Base-by-base conservation (phyloP, 2,888 invertebrate genomes). In the Apodemia mormo region DNA sequence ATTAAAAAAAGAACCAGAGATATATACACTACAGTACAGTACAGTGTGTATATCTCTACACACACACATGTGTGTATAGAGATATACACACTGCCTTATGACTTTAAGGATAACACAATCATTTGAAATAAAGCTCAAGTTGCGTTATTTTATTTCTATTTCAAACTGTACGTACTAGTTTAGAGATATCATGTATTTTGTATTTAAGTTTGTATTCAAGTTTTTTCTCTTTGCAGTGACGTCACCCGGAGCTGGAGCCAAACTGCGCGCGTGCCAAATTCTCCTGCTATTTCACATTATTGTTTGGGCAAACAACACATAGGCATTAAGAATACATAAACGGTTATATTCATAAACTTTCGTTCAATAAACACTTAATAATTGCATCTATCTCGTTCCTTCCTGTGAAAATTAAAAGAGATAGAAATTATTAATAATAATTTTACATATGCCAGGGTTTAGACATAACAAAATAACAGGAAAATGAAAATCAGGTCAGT, bases 241-340 rank as follows among this genome's bases (percentile, higher is more conserved):
- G 69, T 93, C 92, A 54, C 93, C 93, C n/a, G 92, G 93, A 10
- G 81, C 91, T 4, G 89, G 87, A 14, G 81, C 89, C 70, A 86
- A 81, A 73, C 82, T 88, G 68, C 85, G 82, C 67, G 77, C 84
- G 80, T 90, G 92, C 88, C 91, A 92, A 86, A 81, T 88, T 73
- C 80, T 90, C 75, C 78, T 92, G 70, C 76, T 89, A 78, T 78
- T 89, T 71, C 79, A 85, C 72, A 82, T 89, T 76, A 82, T 90
- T 71, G 81, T 88, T 65, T 91, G 88, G 89, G 85, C 85, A 73
- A 88, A 87, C 80, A 88, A 87, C 77, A 89, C 89, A 81, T 91
- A 92, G 85, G 75, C 74, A 75, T 75, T 65, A 68, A 66, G 65
- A 45, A 68, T 68, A 68, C 65, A 61, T 61, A 61, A 61, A 61